A percentile compares a stretch with the other conserved stretches of the same genome.
These are phyloP conservation scores for Lepus timidus DNA, from an alignment of 2,113 vertebrate species.

Conservation along the genomic window DNA sequence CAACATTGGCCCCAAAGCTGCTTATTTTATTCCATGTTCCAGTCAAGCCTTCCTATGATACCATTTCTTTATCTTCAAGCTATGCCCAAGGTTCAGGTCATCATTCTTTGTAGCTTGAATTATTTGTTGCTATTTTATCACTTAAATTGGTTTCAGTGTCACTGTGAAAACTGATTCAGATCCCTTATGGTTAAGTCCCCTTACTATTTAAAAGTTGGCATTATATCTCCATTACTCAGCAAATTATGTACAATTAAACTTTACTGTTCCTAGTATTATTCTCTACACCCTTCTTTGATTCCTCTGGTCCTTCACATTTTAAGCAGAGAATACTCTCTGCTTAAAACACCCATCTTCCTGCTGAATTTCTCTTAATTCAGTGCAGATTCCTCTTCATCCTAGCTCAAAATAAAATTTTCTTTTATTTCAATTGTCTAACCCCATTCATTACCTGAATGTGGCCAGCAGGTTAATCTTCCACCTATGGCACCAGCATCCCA, in stretches of 20 bases:
- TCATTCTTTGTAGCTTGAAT: neutral
- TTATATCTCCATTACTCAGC: neutral
- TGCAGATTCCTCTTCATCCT: neutral
- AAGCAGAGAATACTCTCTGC: neutral
- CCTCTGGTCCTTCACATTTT: rapidly evolving
- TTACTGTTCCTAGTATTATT: neutral
- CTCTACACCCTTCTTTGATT: rapidly evolving
- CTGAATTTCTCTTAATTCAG: neutral
- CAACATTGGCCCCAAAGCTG: too few relatives aligned
- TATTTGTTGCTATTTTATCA: neutral
- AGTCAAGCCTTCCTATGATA: rapidly evolving
- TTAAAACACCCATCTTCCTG: neutral
- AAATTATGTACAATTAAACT: neutral
- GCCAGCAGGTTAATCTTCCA: neutral
- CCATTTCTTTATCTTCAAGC: neutral
- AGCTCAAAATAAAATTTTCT: neutral
- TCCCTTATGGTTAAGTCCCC: neutral
- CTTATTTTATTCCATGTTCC: neutral
- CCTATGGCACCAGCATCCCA: too few relatives aligned
- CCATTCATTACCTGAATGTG: neutral
- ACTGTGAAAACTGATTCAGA: neutral
- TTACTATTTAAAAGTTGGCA: neutral
- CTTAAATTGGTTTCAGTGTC: neutral
- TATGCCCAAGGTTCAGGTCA: too few relatives aligned
- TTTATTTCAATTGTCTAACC: neutral